Evolutionary conservation across 2,888 invertebrate species (phyloP).

Genomic region (Eupithecia insigniata): DNA sequence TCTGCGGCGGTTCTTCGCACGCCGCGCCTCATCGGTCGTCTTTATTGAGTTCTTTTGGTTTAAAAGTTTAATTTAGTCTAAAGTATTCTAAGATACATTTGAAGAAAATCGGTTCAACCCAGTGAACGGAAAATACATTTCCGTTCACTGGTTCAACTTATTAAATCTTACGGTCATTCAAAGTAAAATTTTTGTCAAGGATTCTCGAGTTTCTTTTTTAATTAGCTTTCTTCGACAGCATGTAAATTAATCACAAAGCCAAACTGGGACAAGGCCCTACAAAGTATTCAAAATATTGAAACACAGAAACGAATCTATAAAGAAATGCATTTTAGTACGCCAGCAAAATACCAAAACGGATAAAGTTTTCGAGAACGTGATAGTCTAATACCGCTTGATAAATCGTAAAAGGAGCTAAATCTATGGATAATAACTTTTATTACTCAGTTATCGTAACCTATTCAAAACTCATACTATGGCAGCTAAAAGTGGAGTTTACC

Average conservation of each 20-base stretch:
- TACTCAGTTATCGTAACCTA: background rate
- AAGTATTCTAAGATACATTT: no score
- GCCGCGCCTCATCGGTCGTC: no score
- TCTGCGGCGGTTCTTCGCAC: no score
- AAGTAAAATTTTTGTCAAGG: no score
- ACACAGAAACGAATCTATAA: background rate
- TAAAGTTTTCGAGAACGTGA: background rate
- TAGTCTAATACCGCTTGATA: no score
- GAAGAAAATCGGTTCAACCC: no score
- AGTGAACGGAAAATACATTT: no score
- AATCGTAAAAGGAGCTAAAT: background rate
- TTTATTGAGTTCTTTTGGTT: no score
- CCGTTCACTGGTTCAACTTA: no score
- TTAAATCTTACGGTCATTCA: no score
- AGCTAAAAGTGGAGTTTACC: slow-evolving; percentile 3
- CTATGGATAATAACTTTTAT: background rate
- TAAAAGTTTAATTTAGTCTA: no score
- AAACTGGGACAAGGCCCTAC: background rate
- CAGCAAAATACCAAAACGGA: background rate
- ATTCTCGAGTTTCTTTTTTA: background rate
- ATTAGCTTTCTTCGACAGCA: background rate
- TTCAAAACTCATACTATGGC: background rate
- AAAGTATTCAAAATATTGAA: background rate
- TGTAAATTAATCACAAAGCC: background rate
- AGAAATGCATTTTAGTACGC: background rate